Base-by-base conservation (phyloP, 2,797 vertebrate genomes). In the Rhynchonycteris naso region DNA sequence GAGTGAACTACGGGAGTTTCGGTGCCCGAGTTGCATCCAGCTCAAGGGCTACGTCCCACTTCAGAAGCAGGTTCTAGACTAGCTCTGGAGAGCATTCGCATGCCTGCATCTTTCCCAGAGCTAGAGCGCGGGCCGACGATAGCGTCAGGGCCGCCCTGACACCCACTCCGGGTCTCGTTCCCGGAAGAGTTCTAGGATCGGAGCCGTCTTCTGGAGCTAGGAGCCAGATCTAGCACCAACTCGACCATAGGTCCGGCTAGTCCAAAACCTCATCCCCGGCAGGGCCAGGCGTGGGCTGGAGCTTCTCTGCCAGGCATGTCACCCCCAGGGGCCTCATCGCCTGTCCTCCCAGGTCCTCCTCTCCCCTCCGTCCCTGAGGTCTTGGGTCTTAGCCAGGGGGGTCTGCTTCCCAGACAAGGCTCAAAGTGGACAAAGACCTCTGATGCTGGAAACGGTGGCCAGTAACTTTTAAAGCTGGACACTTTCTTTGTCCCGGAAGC, bases 191-290 rank as follows among this genome's bases (percentile, higher is more conserved):
- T 47, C 28, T 13, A 63, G 58, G 11, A 28, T 4, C 4, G 16
- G 52, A 54, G 52, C 52, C 52, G 5, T 14, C 52, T 54, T 54
- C 52, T 54, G 52, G 52, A 16, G 2, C 4, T n/a, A n/a, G 16
- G 52, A 54, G 52, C 58, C 16, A 12, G 56, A 24, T 43, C 11
- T 18, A 43, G 56, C 68, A 30, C 11, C 24, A 21, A 61, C 61
- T 18, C 43, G 0, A 66, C 43, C 8, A 12, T 0, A 2, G 35
- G 35, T 1, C 6, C 21, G 33, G 38, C 1, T 1, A n/a, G 35
- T 1, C 2, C 21, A 33, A 38, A 19, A 21, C 11, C 58, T 61
- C 24, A 26, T 11, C 61, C 59, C 13, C 35, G 43, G 30, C 3
- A 0, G 35, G 30, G 30, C 43, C 13, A 0, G 43, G 28, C 1